Evolutionary conservation across 2,888 invertebrate species (phyloP), one percentile per base, ranked within the genome.

Genomic region (Gymnoscelis rufifasciata): DNA sequence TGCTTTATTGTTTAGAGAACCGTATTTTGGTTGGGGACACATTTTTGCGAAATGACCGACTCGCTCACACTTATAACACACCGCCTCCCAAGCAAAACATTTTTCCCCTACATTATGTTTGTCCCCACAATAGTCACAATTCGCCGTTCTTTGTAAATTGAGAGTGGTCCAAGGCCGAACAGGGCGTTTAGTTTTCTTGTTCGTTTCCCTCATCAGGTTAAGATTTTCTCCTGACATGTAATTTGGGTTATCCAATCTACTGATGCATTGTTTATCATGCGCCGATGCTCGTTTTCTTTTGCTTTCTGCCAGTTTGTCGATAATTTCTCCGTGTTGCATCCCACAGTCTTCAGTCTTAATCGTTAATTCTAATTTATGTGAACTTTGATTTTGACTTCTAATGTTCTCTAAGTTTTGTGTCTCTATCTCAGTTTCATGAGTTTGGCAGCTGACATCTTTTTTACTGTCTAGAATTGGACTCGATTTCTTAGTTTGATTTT

Each of bases 31-130:
- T 19, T 19, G 38, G 3, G 8, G 36, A 30, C 48, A 50, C 35
- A 15, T 41, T 27, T 12, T 12, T 28, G 33, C 46, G 24, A 49
- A 46, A 38, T 49, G 46, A 12, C 48, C 47, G 5, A 47, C 28
- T 3, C 7, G 38, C 15, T 30, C 41, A 47, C 44, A 47, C 8
- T 7, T 38, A 43, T 43, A 56, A 47, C 33, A 45, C 37, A 46
- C 47, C 30, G 56, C 49, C 12, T 43, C 30, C 31, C 46, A 46
- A 24, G 49, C 49, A n/a, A 37, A 11, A 33, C 49, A 50, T 28
- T 13, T 35, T 12, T 48, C 47, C 1, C 45, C 49, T 6, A 44
- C n/a, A 10, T 24, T 35, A 33, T 50, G 49, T 33, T 42, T 29
- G 5, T 12, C n/a, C n/a, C 49, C 49, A 42, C 49, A 50, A 12